Evolutionary conservation across 2,113 vertebrate species (phyloP).

Genomic region (Elephantulus edwardii): DNA sequence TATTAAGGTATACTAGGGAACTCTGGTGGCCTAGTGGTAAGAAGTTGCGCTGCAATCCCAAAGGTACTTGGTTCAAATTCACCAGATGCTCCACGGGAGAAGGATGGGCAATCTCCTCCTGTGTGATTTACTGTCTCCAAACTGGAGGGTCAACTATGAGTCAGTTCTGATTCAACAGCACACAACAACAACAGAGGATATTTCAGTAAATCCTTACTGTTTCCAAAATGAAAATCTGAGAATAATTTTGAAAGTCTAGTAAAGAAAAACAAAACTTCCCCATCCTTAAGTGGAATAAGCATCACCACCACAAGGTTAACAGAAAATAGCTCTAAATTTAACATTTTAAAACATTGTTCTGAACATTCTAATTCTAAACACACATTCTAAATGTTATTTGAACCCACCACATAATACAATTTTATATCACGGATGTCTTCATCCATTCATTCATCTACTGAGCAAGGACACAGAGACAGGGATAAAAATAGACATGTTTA

Average conservation of each 20-base stretch:
- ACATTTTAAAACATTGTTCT: neutral
- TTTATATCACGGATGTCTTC: constrained; percentile 10
- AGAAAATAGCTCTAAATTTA: neutral
- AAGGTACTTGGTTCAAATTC: too few species aligned
- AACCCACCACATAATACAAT: constrained; percentile 38
- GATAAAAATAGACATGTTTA: neutral
- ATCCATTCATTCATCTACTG: neutral
- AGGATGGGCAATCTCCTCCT: too few species aligned
- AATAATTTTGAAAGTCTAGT: constrained; percentile 10
- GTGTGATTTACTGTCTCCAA: too few species aligned
- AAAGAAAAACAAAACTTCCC: constrained; percentile 31
- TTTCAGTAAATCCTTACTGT: neutral
- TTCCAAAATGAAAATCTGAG: constrained; percentile 28
- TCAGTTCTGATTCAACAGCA: too few species aligned
- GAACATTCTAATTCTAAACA: neutral
- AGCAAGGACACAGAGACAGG: constrained; percentile 20
- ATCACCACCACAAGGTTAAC: constrained; percentile 39
- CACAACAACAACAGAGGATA: too few species aligned
- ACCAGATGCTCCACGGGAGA: too few species aligned
- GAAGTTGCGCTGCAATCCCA: too few species aligned
- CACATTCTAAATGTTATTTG: constrained; percentile 44
- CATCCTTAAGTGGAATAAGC: constrained; percentile 30
- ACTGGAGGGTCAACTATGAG: too few species aligned
- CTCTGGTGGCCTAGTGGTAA: too few species aligned
- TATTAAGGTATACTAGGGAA: neutral